A percentile compares a stretch with the other conserved stretches of the same genome.
Conservation (phyloP, 2,888 invertebrate genomes). For the Pheosia gnoma region DNA sequence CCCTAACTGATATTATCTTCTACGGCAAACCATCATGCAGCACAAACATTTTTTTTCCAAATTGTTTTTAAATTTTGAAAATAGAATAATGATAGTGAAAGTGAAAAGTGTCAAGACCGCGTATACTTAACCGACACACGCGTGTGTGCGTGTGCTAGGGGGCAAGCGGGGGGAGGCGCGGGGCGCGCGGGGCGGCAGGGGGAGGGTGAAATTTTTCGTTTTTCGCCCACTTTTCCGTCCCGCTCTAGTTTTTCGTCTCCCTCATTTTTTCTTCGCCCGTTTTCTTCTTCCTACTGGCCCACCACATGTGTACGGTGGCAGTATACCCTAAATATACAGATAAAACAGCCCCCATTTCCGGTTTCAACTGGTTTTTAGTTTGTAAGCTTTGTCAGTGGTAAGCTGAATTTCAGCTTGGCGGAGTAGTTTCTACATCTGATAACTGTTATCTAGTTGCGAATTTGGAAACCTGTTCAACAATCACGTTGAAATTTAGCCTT, state of each 20-base stretch:
- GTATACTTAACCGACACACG: constrained; percentile 40
- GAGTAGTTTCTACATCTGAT: constrained; percentile 6
- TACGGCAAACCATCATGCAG: no score
- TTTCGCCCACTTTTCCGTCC: constrained; percentile 84
- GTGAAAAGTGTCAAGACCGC: constrained; percentile 59
- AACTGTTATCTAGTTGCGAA: constrained; percentile 2
- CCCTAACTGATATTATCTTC: no score
- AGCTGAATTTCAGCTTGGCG: background rate
- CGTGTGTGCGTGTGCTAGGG: constrained; percentile 77
- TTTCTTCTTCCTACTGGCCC: constrained; percentile 83
- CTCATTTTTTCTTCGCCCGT: constrained; percentile 83
- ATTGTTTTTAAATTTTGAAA: background rate
- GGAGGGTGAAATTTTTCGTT: constrained; percentile 82
- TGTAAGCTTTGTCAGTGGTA: constrained; percentile 1
- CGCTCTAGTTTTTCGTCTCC: constrained; percentile 84
- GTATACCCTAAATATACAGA: constrained; percentile 53
- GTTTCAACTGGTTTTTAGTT: constrained; percentile 45
- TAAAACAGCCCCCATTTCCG: constrained; percentile 58
- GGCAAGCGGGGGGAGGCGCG: constrained; percentile 44
- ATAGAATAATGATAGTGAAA: constrained; percentile 52
- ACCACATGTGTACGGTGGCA: constrained; percentile 81
- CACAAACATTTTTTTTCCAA: no score
- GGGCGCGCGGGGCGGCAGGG: constrained; percentile 53
- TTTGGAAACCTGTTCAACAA: background rate
- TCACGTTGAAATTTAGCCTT: no score